Conservation (phyloP, 2,113 vertebrate species). For the Ictalurus punctatus region DNA sequence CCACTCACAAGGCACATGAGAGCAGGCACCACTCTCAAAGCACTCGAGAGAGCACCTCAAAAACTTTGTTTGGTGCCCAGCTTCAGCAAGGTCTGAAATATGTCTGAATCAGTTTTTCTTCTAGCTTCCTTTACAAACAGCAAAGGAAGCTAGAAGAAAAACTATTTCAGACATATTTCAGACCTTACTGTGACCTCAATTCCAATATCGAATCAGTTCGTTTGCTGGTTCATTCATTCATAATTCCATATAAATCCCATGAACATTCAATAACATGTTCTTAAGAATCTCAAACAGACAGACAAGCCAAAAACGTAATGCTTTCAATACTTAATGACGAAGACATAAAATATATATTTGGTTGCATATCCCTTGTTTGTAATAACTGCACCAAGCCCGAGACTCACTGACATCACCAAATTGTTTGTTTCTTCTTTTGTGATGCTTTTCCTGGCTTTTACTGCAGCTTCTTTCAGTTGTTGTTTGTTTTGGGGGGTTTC, state of each 20-base stretch:
- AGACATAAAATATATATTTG: no score
- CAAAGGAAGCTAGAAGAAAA: not conserved
- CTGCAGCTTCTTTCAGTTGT: no score
- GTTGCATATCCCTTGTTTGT: no score
- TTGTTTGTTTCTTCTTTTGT: no score
- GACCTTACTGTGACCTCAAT: not conserved
- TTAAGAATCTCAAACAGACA: not conserved
- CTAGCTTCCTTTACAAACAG: no score
- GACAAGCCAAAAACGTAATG: not conserved
- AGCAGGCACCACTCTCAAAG: not conserved
- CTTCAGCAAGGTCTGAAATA: not conserved
- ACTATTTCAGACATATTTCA: not conserved
- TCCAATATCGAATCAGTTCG: not conserved
- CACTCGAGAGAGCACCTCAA: not conserved
- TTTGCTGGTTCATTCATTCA: not conserved
- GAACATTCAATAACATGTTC: not conserved
- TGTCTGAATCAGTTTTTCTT: no score
- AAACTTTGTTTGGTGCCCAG: not conserved
- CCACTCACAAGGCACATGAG: not conserved
- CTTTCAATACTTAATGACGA: no score
- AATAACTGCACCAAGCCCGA: no score
- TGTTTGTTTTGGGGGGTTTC: no score
- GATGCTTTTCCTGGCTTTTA: no score
- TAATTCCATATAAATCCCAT: not conserved
- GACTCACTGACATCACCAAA: not conserved